A percentile compares a stretch with the other conserved stretches of the same genome.
Conservation (phyloP, 2,113 vertebrate species). For the Okapia johnstoni region DNA sequence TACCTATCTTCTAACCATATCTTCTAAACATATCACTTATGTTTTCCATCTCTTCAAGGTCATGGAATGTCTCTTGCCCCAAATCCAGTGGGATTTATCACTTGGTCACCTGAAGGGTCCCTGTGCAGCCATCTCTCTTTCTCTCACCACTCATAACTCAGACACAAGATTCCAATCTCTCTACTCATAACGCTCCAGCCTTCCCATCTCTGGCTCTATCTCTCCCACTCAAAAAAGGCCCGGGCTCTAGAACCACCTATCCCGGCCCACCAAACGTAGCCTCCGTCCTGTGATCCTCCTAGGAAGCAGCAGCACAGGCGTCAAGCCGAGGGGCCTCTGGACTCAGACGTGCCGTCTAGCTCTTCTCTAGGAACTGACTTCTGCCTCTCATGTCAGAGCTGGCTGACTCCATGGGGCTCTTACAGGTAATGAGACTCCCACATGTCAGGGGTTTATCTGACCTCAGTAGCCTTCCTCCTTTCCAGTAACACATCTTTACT, state of each 20-base stretch:
- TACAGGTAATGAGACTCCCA: neutral
- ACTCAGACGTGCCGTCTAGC: neutral
- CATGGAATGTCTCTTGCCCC: neutral
- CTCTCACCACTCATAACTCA: neutral
- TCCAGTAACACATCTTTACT: neutral
- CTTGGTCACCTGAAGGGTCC: neutral
- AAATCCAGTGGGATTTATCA: neutral
- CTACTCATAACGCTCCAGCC: neutral
- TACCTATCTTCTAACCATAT: neutral
- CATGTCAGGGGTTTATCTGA: too few species aligned
- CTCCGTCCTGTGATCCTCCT: neutral
- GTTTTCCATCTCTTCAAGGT: neutral
- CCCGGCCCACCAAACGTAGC: neutral
- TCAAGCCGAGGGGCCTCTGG: accelerated
- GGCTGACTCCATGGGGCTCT: neutral
- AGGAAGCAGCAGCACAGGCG: neutral
- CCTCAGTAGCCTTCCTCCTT: neutral
- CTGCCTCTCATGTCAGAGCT: neutral
- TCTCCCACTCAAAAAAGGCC: neutral
- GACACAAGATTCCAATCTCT: neutral
- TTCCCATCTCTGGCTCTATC: neutral
- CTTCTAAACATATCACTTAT: neutral
- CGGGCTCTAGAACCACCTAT: neutral
- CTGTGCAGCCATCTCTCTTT: neutral
- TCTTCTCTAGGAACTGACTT: neutral